Conservation (phyloP, 1,140 invertebrate species). For the Limonius californicus region DNA sequence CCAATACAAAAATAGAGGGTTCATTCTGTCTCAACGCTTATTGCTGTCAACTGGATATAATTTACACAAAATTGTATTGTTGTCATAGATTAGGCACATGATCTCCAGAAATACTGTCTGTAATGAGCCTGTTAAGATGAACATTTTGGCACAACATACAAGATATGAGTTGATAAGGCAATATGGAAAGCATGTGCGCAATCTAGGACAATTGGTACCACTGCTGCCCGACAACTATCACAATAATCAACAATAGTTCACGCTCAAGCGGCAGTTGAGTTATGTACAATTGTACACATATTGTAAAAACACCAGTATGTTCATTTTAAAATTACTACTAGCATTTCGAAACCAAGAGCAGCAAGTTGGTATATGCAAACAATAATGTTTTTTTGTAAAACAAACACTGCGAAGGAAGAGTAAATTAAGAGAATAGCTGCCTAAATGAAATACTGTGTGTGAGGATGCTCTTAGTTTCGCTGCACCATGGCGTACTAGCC, state of each 20-base stretch:
- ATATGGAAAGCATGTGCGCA: not conserved
- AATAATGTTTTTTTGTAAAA: not conserved
- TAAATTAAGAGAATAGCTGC: not conserved
- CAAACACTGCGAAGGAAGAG: not conserved
- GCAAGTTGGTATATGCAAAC: not conserved
- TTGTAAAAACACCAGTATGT: slow-evolving; percentile 35
- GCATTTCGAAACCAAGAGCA: slow-evolving; percentile 12
- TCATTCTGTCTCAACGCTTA: slow-evolving; percentile 46
- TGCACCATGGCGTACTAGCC: slow-evolving; percentile 25
- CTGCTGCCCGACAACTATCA: slow-evolving; percentile 39
- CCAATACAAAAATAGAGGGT: slow-evolving; percentile 51
- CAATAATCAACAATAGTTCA: slow-evolving; percentile 30
- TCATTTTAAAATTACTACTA: slow-evolving; percentile 34
- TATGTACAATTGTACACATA: slow-evolving; percentile 12
- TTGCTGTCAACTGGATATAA: slow-evolving; percentile 42
- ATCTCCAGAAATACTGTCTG: not conserved
- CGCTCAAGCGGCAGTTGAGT: slow-evolving; percentile 13
- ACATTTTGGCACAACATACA: slow-evolving; percentile 7
- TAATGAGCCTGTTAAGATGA: not conserved
- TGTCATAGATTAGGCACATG: not conserved
- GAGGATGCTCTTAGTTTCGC: slow-evolving; percentile 38
- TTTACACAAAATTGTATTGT: slow-evolving; percentile 7
- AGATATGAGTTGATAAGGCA: not conserved
- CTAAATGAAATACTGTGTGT: not conserved
- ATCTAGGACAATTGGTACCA: not conserved